phyloP scores from a whole-genome alignment of 2,888 invertebrate species.

The Tigriopus californicus region DNA sequence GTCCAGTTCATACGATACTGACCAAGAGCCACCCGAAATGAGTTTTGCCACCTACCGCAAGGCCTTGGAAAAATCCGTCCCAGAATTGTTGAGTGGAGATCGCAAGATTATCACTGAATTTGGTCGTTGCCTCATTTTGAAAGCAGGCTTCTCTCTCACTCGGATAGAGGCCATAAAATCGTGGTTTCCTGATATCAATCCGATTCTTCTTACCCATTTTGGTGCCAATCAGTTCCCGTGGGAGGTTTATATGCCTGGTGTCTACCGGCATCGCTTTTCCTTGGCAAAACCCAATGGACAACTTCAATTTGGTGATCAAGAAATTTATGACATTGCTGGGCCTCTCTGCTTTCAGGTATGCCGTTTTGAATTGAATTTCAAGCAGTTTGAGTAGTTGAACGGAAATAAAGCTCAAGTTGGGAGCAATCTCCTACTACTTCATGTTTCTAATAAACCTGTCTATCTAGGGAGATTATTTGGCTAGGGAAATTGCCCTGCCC shows the following conservation, averaged over 20 bases:
- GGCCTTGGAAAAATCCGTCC: not conserved
- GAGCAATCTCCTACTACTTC: too few species aligned
- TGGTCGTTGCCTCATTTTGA: conserved; percentile 10
- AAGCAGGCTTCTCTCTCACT: conserved; percentile 11
- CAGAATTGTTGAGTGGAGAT: conserved; percentile 1
- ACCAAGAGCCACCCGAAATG: conserved; percentile 2
- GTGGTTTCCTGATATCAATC: conserved; percentile 4
- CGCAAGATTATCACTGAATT: conserved; percentile 9
- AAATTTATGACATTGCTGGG: conserved; percentile 7
- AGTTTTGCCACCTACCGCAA: too few species aligned
- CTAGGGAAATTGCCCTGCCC: not conserved
- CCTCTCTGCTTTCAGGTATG: conserved; percentile 4
- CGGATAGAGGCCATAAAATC: conserved; percentile 4
- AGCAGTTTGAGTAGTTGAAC: too few species aligned
- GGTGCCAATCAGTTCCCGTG: conserved; percentile 13
- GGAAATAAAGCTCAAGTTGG: too few species aligned
- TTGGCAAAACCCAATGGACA: too few species aligned
- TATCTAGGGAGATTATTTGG: conserved; percentile 6
- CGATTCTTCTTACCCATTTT: conserved; percentile 5
- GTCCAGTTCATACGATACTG: conserved; percentile 5
- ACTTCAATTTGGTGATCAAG: not conserved
- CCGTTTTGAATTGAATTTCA: too few species aligned
- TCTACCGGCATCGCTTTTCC: not conserved
- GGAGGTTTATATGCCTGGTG: conserved; percentile 2
- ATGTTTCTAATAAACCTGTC: too few species aligned